These are phyloP conservation scores for Chloroclystis v-ata DNA, from an alignment of 2,888 invertebrate genomes.

Conservation along the genomic window DNA sequence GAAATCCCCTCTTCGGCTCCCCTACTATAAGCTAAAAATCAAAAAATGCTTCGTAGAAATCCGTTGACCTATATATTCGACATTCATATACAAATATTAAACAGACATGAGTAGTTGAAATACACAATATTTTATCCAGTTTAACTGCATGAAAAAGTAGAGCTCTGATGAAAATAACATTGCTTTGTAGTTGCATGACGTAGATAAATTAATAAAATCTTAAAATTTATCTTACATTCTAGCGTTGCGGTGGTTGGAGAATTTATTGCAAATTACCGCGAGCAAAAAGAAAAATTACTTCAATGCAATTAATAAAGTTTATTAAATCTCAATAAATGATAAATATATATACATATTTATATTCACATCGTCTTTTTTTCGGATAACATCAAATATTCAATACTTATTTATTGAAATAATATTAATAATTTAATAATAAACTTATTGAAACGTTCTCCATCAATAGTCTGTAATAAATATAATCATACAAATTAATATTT, in stretches of 20 bases:
- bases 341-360: too few relatives aligned
- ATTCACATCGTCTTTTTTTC: too few relatives aligned
- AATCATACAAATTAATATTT: too few relatives aligned
- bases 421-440: too few relatives aligned
- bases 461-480: too few relatives aligned
- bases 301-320: too few relatives aligned
- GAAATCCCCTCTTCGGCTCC: too few relatives aligned
- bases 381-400: too few relatives aligned
- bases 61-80: neutral
- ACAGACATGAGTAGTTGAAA: neutral
- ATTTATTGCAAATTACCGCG: constrained; percentile 12
- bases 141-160: neutral
- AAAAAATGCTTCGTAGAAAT: constrained; percentile 4
- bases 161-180: neutral
- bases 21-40: too few relatives aligned
- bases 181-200: constrained; percentile 1
- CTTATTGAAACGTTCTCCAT: too few relatives aligned
- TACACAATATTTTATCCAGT: neutral
- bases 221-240: constrained; percentile 15
- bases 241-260: constrained; percentile 19
- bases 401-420: too few relatives aligned
- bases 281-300: neutral
- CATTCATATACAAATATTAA: neutral
- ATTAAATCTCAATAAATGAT: too few relatives aligned
- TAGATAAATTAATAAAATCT: neutral